Evolutionary conservation across 2,797 vertebrate species (phyloP), one percentile per base, ranked within the genome.

Genomic region (Erithacus rubecula): DNA sequence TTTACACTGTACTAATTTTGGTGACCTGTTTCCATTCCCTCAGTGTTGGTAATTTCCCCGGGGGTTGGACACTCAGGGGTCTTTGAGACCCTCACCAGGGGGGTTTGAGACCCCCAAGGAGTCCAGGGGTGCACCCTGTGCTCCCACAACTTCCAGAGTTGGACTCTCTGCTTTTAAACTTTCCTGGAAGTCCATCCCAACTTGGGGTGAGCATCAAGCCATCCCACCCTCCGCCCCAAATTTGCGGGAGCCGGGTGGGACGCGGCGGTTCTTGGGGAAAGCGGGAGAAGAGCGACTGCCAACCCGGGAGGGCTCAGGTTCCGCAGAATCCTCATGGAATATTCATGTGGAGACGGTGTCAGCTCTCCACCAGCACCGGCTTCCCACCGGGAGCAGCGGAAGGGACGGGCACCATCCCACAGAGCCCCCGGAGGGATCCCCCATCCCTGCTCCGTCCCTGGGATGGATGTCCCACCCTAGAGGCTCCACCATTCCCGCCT

Each of bases 301-400:
- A 58, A 32, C 55, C 36, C 4, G 9, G 69, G 15, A 8, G 47
- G 59, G 98, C 98, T 99, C 98, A 69, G 97, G 98, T 99, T 99
- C 82, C 81, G 3, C 15, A 2, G 53, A 94, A 65, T 83, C 91
- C 97, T 99, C 98, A 99, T 99, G 95, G 96, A 99, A 97, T 98
- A 99, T 99, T 99, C 97, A 99, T 98, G 43, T 21, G 55, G 70
- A 49, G 69, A 47, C 0, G 82, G 97, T 98, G 98, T 99, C 98
- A 95, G 97, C 97, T 99, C 98, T 93, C 97, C 72, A 6, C 94
- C 56, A 16, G 94, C 13, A 1, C 88, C 3, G 1, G 44, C 30
- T 46, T 96, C 95, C 97, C 96, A 12, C 17, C 79, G 14, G 23
- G 75, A 63, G 51, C 69, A 5, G 39, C 18, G 16, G 10, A 15